phyloP scores from a whole-genome alignment of 1,140 invertebrate species.

The Choristoneura fumiferana region DNA sequence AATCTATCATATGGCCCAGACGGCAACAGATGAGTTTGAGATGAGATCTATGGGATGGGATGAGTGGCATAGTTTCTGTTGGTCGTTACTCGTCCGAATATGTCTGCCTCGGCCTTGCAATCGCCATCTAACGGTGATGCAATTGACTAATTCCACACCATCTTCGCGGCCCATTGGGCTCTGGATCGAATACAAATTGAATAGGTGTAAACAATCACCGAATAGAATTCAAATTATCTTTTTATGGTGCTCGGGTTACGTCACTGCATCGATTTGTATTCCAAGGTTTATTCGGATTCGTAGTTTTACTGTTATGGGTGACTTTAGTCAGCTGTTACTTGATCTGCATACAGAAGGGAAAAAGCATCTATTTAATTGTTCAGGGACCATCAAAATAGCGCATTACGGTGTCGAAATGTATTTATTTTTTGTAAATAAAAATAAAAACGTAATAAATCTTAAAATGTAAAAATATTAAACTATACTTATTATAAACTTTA shows the following conservation, averaged over 20 bases:
- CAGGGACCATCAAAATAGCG: slow-evolving; percentile 18
- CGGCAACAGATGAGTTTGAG: too few species aligned
- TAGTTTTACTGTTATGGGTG: too few species aligned
- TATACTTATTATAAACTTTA: slow-evolving; percentile 73
- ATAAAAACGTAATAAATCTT: slow-evolving; percentile 51
- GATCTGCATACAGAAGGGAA: too few species aligned
- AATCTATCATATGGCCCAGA: too few species aligned
- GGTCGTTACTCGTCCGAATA: too few species aligned
- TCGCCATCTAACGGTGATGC: not conserved
- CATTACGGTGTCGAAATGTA: slow-evolving; percentile 75
- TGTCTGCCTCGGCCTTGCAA: not conserved
- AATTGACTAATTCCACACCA: not conserved
- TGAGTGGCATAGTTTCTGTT: too few species aligned
- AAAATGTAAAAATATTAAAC: slow-evolving; percentile 56
- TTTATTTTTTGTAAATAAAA: slow-evolving; percentile 73
- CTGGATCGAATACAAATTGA: slow-evolving; percentile 2
- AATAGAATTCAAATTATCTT: slow-evolving; percentile 10
- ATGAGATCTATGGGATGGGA: too few species aligned
- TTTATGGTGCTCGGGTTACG: not conserved
- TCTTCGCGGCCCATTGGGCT: not conserved
- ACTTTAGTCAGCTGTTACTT: too few species aligned
- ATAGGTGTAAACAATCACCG: slow-evolving; percentile 15
- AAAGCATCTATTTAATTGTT: too few species aligned
- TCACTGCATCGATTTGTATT: slow-evolving; percentile 9
- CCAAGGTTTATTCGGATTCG: not conserved